These are phyloP conservation scores for Acropora yongei DNA, from an alignment of 64 coral and sea anemone species.

Conservation along the genomic window DNA sequence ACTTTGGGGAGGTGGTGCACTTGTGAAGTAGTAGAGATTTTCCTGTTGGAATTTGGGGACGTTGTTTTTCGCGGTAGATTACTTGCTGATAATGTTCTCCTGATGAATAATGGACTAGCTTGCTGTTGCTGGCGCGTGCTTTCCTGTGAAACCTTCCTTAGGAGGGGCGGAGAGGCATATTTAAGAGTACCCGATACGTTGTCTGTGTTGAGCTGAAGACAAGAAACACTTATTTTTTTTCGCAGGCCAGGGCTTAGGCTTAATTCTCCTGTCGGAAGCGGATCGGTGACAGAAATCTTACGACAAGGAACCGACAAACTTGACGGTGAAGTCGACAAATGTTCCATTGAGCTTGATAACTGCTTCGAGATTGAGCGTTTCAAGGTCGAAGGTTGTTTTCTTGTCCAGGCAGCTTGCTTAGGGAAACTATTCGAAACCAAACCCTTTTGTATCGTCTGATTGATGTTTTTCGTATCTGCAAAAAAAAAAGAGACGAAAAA, in stretches of 20 bases:
- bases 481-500: too few relatives aligned
- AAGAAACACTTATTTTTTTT: neutral
- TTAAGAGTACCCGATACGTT: neutral
- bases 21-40: constrained; percentile 7
- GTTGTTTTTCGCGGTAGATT: neutral
- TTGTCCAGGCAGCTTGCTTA: constrained; percentile 5
- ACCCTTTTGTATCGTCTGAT: neutral
- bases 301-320: constrained; percentile 6
- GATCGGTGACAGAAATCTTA: constrained; percentile 50
- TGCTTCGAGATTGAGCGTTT: constrained; percentile 41
- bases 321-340: constrained; percentile 22
- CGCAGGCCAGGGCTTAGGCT: neutral
- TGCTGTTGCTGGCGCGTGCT: neutral
- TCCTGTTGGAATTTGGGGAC: neutral
- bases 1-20: neutral
- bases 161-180: neutral
- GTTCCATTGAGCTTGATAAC: constrained; percentile 12
- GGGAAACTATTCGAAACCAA: neutral
- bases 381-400: neutral
- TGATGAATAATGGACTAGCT: constrained; percentile 11
- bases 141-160: neutral
- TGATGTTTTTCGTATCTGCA: neutral
- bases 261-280: neutral
- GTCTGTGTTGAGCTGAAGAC: neutral
- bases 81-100: neutral